Base-by-base conservation (phyloP, 2,888 invertebrate genomes). In the Sinotaia quadrata region DNA sequence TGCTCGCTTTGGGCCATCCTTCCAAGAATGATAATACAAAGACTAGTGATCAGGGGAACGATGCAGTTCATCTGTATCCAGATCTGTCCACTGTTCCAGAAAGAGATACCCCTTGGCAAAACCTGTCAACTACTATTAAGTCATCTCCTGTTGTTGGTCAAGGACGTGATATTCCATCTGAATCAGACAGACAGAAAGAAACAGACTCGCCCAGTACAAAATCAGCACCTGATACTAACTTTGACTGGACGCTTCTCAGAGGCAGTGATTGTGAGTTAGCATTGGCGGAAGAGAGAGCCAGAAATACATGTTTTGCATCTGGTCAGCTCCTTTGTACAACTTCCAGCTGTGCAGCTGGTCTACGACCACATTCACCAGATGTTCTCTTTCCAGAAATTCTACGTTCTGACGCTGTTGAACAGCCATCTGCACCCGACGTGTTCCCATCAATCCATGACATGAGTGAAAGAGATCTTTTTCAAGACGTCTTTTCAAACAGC, bases 381-480 rank as follows among this genome's bases (percentile, higher is more conserved):
- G 69, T 75, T 18, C 62, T 75, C 18, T 75, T 76, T 36, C 76
- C 74, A 1, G 68, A 66, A 27, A 27, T 62, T 15, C 66, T 76
- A 15, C 58, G 75, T 27, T 73, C 72, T 18, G 72, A 72, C 24
- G 60, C 65, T 8, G 61, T 44, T 12, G 21, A 52, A 0, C 57
- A 34, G n/a, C 37, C 61, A 15, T 47, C 36, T 4, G 59, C 58
- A 12, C 51, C 52, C n/a, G 62, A 67, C 27, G 57, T 61, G 24
- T 73, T 73, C 54, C 75, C 75, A 1, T 59, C 69, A 31, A 74
- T 75, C 67, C 73, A 75, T 27, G 75, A 75, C 54, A 47, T 60
- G 60, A 60, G 44, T 21, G 59, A 54, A 5, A 41, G 63, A 0
- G 75, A 71, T 49, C 41, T 66, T n/a, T 69, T 67, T 24, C 67